Evolutionary conservation across 2,797 vertebrate genomes (phyloP).

Genomic region (Tapirus indicus): DNA sequence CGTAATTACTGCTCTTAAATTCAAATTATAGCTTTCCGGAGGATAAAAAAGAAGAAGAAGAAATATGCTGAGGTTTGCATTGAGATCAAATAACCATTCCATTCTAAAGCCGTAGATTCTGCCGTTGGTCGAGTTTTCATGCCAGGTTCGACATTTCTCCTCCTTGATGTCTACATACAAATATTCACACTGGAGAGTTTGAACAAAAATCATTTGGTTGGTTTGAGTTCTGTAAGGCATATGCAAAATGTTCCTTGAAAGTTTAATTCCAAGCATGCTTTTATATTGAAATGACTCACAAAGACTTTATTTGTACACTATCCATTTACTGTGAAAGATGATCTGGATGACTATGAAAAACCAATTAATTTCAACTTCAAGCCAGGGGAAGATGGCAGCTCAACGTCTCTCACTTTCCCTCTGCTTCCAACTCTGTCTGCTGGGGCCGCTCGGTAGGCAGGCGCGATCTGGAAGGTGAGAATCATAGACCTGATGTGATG

Average conservation of each 20-base stretch:
- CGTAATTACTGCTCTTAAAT: conserved; percentile 75
- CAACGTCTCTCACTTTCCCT: neutral
- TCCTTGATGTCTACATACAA: conserved; percentile 11
- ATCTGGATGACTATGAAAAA: neutral
- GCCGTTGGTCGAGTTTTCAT: neutral
- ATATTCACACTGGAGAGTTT: neutral
- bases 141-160: conserved; percentile 23
- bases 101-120: conserved; percentile 55
- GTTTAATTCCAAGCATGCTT: conserved; percentile 44
- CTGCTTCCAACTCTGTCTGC: neutral
- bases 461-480: neutral
- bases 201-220: neutral
- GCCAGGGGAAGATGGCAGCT: neutral
- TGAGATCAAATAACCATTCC: conserved; percentile 58
- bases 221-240: neutral
- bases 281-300: conserved; percentile 38
- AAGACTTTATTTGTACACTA: neutral
- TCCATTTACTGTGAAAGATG: neutral
- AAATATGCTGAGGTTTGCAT: conserved; percentile 74
- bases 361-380: neutral
- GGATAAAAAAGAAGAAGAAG: conserved; percentile 39
- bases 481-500: neutral
- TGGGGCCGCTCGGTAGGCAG: neutral
- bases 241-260: neutral
- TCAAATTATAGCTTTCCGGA: conserved; percentile 81